Base-by-base conservation (phyloP, 2,113 vertebrate genomes). In the Misgurnus anguillicaudatus region DNA sequence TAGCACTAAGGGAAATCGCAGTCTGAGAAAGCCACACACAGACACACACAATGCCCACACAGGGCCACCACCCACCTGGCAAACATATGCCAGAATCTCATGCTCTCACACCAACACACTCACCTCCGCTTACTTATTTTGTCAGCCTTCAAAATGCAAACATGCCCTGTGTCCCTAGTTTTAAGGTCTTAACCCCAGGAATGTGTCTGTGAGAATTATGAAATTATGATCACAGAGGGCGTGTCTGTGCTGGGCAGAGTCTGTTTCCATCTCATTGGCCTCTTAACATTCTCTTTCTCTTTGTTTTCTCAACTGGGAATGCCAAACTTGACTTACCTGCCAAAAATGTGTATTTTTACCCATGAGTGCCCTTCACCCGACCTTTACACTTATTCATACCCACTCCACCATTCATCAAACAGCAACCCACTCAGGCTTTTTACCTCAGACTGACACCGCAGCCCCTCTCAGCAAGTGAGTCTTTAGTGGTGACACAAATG, bases 151-250 rank as follows among this genome's bases (percentile, higher is more conserved):
- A 1, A n/a, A 62, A 74, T 14, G 36, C 58, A 10, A 19, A 5
- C 11, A 2, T 19, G 21, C 39, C 31, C 13, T 61, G 11, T 61
- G 41, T 62, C 14, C 21, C 41, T n/a, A 9, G 42, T 47, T 11
- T 60, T 2, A 2, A 5, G 71, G 57, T 38, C 19, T 74, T 45
- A 8, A 62, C 21, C 75, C 63, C 73, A 51, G 78, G 5, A 77
- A 73, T 71, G 63, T 78, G 75, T 83, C 66, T 81, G 31, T 67
- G 57, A 82, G 67, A 81, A 65, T 68, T 73, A 66, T 74, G 67
- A 36, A 78, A 72, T 78, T 38, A 75, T 70, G 47, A 17, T 39
- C 36, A 36, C 63, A 16, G 58, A 53, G 21, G 41, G 62, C 82
- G 79, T 87, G 79, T 86, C 60, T 75, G 74, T 57, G 9, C 58